Evolutionary conservation across 2,888 invertebrate genomes (phyloP).

Genomic region (Drosophila silvestris): DNA sequence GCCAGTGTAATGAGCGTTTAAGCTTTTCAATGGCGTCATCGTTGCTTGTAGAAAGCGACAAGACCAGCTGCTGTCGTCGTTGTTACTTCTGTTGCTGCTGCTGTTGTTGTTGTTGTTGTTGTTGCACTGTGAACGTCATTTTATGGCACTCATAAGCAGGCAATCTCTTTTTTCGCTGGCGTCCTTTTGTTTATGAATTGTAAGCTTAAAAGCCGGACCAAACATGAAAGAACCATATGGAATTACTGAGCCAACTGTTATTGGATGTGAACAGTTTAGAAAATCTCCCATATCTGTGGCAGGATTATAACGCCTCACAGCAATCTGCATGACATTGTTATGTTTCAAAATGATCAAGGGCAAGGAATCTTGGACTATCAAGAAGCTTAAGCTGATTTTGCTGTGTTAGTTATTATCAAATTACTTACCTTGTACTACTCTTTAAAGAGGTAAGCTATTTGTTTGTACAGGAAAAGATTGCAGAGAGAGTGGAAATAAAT

Average conservation of each 20-base stretch:
- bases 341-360: neutral
- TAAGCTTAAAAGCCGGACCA: conserved; percentile 52
- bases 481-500: neutral
- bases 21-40: conserved; percentile 68
- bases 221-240: conserved; percentile 33
- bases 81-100: conserved; percentile 12
- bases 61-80: conserved; percentile 37
- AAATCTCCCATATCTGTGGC: conserved; percentile 28
- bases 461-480: neutral
- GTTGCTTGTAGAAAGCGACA: conserved; percentile 53
- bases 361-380: neutral
- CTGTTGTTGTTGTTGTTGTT: conserved; percentile 9
- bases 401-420: neutral
- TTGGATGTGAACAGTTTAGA: conserved; percentile 29
- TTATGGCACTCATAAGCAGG: conserved; percentile 59
- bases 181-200: conserved; percentile 59
- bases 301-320: conserved; percentile 20
- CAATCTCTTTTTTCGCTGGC: conserved; percentile 36
- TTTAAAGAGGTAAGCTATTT: neutral
- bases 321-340: neutral
- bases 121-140: conserved; percentile 49
- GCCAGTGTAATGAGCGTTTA: conserved; percentile 81
- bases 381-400: neutral
- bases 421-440: neutral
- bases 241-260: conserved; percentile 27